A percentile compares a stretch with the other conserved stretches of the same genome.
These are phyloP conservation scores for Hipparchia semele DNA, from an alignment of 2,888 invertebrate genomes.

Conservation along the genomic window DNA sequence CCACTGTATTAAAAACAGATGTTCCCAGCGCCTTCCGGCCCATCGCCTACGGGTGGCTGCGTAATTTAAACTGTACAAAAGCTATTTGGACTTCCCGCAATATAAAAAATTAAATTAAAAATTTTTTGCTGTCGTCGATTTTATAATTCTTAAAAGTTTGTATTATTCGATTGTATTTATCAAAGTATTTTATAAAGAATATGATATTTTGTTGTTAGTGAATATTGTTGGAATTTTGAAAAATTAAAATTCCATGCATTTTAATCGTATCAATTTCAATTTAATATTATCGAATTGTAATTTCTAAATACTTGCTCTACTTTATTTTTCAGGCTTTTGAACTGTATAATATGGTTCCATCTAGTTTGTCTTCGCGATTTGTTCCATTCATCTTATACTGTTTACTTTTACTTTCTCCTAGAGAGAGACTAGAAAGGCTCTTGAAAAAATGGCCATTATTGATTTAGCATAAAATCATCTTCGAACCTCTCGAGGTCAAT, in stretches of 20 bases:
- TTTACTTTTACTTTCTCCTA: neutral
- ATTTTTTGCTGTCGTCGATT: neutral
- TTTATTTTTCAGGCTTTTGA: too few species aligned
- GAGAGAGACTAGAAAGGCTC: neutral
- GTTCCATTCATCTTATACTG: neutral
- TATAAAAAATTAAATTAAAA: neutral
- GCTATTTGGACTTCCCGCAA: slow-evolving; percentile 21
- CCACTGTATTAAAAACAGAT: slow-evolving; percentile 35
- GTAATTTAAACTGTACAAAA: slow-evolving; percentile 5
- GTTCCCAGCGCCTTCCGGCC: slow-evolving; percentile 32
- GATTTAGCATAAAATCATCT: slow-evolving; percentile 14
- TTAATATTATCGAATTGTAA: too few species aligned
- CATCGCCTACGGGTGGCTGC: neutral
- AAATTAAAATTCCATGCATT: too few species aligned
- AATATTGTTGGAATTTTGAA: too few species aligned
- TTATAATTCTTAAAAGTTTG: too few species aligned
- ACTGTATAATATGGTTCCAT: too few species aligned
- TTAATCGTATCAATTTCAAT: too few species aligned
- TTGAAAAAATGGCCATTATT: neutral
- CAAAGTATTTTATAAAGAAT: too few species aligned
- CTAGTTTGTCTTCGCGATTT: too few species aligned
- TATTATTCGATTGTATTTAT: too few species aligned
- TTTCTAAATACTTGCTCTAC: too few species aligned
- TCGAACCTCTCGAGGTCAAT: slow-evolving; percentile 1
- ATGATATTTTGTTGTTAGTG: too few species aligned